phyloP scores from a whole-genome alignment of 2,888 invertebrate species.

The Noctua fimbriata region DNA sequence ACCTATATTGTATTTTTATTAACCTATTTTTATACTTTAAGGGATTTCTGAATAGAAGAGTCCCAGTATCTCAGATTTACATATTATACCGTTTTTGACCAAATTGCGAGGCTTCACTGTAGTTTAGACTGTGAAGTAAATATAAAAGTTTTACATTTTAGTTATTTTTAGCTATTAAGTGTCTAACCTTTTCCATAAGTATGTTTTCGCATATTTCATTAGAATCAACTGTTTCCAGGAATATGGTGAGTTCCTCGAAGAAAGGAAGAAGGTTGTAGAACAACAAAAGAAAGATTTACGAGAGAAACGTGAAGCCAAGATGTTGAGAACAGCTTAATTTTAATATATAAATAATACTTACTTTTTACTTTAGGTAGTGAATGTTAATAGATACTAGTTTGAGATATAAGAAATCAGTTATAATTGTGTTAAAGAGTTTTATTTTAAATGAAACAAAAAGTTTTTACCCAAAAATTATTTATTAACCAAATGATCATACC shows the following conservation, averaged over 20 bases:
- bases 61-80: too few relatives aligned
- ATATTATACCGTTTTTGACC: neutral
- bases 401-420: conserved; percentile 46
- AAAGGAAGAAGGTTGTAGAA: conserved; percentile 93
- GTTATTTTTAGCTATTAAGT: neutral
- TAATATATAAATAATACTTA: conserved; percentile 49
- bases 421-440: conserved; percentile 34
- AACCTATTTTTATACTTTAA: neutral
- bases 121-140: neutral
- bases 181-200: neutral
- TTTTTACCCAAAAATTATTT: conserved; percentile 55
- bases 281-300: conserved; percentile 94
- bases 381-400: conserved; percentile 58
- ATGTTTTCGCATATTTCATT: neutral
- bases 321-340: conserved; percentile 93
- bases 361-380: conserved; percentile 54
- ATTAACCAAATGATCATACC: conserved; percentile 51
- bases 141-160: neutral
- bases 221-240: conserved; percentile 86
- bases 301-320: conserved; percentile 96
- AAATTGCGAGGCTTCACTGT: neutral
- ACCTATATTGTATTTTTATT: too few relatives aligned
- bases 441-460: conserved; percentile 55
- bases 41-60: neutral
- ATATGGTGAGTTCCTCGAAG: conserved; percentile 95